Conservation (phyloP, 2,888 invertebrate genomes). For the Cantharis lateralis region DNA sequence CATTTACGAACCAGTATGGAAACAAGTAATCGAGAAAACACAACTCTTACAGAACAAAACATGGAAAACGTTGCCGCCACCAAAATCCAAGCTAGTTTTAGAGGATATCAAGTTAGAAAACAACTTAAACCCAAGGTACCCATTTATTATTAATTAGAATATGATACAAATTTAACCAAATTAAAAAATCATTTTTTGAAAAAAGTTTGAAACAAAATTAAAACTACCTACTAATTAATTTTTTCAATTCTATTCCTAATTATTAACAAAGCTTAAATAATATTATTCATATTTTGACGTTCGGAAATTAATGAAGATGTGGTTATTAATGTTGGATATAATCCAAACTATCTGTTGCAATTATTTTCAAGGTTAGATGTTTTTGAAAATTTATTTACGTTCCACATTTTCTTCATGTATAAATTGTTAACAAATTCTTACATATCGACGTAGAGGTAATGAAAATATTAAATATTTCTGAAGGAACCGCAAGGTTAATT, state of each 20-base stretch:
- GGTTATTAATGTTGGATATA: conserved; percentile 10
- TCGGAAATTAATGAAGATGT: conserved; percentile 10
- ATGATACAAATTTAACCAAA: no score
- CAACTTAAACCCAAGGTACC: conserved; percentile 53
- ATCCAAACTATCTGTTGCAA: conserved; percentile 25
- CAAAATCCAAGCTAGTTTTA: conserved; percentile 71
- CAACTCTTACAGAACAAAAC: conserved; percentile 39
- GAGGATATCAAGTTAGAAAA: conserved; percentile 66
- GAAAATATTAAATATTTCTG: neutral
- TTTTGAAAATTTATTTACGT: conserved; percentile 1
- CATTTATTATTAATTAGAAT: conserved; percentile 6
- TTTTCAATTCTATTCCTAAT: neutral
- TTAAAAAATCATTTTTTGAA: neutral
- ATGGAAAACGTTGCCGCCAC: conserved; percentile 62
- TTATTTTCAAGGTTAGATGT: conserved; percentile 16
- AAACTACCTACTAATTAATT: neutral
- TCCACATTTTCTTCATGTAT: neutral
- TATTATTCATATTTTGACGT: conserved; percentile 12
- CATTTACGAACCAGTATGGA: conserved; percentile 38
- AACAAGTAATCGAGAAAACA: conserved; percentile 41
- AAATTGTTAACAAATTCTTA: neutral
- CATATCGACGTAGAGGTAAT: neutral
- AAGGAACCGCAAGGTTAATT: neutral
- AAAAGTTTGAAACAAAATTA: neutral
- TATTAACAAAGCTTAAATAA: neutral